phyloP scores from a whole-genome alignment of 2,888 invertebrate genomes.

The Choristoneura rosaceana region DNA sequence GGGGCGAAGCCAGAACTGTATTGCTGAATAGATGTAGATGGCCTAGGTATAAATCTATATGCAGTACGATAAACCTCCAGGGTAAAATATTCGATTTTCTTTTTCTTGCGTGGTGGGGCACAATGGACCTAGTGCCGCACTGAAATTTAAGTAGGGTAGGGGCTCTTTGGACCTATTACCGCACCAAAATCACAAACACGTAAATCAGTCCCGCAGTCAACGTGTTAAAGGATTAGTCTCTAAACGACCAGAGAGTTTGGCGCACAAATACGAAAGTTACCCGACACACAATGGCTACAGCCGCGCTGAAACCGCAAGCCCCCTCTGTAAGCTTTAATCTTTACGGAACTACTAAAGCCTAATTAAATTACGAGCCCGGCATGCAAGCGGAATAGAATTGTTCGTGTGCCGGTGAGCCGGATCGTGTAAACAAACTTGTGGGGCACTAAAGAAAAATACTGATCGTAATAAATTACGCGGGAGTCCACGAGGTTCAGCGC shows the following conservation, averaged over 20 bases:
- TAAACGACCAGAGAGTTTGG: conserved; percentile 36
- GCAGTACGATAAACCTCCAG: too few relatives aligned
- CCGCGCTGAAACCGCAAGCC: conserved; percentile 38
- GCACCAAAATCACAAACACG: too few relatives aligned
- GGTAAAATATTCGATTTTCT: too few relatives aligned
- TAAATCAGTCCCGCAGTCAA: too few relatives aligned
- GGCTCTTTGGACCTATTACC: too few relatives aligned
- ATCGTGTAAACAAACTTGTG: conserved; percentile 49
- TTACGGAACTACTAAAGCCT: conserved; percentile 45
- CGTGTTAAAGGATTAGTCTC: conserved; percentile 39
- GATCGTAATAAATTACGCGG: conserved; percentile 62
- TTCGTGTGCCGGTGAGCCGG: conserved; percentile 46
- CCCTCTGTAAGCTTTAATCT: conserved; percentile 41
- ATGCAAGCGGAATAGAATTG: conserved; percentile 50
- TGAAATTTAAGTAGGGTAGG: too few relatives aligned
- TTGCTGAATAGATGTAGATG: too few relatives aligned
- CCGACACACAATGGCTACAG: conserved; percentile 40
- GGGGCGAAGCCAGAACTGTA: too few relatives aligned
- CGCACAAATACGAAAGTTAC: conserved; percentile 42
- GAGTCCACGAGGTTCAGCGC: conserved; percentile 57
- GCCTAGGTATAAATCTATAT: too few relatives aligned
- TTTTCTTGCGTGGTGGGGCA: too few relatives aligned
- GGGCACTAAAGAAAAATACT: conserved; percentile 51
- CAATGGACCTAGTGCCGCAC: too few relatives aligned
- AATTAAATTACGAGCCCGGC: conserved; percentile 54